Base-by-base conservation (phyloP, 2,113 vertebrate genomes). In the Octodon degus region DNA sequence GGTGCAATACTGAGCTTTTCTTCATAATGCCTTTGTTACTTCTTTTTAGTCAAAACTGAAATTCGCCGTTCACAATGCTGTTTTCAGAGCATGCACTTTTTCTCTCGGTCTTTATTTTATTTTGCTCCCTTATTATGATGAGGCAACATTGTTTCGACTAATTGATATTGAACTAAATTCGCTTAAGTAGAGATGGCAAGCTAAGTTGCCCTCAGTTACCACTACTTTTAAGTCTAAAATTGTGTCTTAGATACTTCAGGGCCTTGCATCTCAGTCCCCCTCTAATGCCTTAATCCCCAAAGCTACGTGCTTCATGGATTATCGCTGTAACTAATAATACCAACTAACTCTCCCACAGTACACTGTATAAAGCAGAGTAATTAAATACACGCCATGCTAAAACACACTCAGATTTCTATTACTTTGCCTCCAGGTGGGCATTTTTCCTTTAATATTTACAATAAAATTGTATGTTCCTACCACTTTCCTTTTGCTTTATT, bases 211-310 rank as follows among this genome's bases (percentile, higher is more conserved):
- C 97, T 98, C 97, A 97, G 97, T 98, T 97, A 98, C 96, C 98
- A 87, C 97, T 98, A 97, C 97, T 98, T 98, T 96, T 98, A 98
- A 98, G 97, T 97, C 95, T 96, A 92, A 98, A 98, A 98, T 98
- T 97, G 97, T 96, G 97, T 96, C 98, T 98, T 93, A 97, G 98
- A 98, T 97, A 97, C 97, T 96, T 97, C 81, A 98, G 96, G 50
- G 88, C 95, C 95, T 74, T 97, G 96, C 94, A 82, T 97, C 98
- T 95, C 98, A 98, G 98, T 98, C 96, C 96, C 96, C 91, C 96
- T 92, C 84, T 93, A 98, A 98, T 24, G 79, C 90, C 82, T 97
- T 98, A 97, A 97, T 98, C 98, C 97, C 95, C 97, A 97, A 97
- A 27, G 84, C 5, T 4, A 65, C 96, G 97, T 58, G 91, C 85